Evolutionary conservation across 2,797 vertebrate genomes (phyloP).

Genomic region (Phalloptychus januarius): DNA sequence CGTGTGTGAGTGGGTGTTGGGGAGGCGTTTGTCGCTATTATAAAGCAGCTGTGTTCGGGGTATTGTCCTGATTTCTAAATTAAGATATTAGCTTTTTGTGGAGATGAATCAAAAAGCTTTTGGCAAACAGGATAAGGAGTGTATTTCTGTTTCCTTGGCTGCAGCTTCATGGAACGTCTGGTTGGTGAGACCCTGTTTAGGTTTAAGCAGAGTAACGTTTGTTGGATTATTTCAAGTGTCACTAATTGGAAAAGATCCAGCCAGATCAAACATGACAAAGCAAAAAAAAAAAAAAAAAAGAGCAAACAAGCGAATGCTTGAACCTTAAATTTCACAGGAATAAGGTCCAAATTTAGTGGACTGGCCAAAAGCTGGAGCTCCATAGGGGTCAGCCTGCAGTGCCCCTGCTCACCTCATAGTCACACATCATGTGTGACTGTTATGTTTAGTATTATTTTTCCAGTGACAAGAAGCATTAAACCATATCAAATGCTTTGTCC

Average conservation of each 20-base stretch:
- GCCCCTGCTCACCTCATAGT: too few species aligned
- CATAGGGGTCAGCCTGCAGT: too few species aligned
- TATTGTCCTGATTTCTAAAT: slow-evolving; percentile 43
- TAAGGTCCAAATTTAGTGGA: too few species aligned
- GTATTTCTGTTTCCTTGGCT: slow-evolving; percentile 23
- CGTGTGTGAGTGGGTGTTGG: background rate
- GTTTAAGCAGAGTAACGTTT: background rate
- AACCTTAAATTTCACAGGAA: background rate
- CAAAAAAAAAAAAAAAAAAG: background rate
- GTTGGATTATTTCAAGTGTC: background rate
- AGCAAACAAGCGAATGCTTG: background rate
- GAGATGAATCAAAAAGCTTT: slow-evolving; percentile 35
- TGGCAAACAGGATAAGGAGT: slow-evolving; percentile 7
- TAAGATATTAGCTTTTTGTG: slow-evolving; percentile 33
- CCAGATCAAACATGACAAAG: background rate
- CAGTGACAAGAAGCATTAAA: too few species aligned
- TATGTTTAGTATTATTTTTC: too few species aligned
- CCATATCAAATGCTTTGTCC: too few species aligned
- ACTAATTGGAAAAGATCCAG: background rate
- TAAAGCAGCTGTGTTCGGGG: slow-evolving; percentile 61
- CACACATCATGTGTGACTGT: too few species aligned
- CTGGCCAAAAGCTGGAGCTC: too few species aligned
- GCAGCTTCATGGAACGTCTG: background rate
- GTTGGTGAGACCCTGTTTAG: slow-evolving; percentile 2
- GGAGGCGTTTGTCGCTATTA: slow-evolving; percentile 26